Evolutionary conservation across 2,888 invertebrate species (phyloP).

Genomic region (Marasmarcha lunaedactyla): DNA sequence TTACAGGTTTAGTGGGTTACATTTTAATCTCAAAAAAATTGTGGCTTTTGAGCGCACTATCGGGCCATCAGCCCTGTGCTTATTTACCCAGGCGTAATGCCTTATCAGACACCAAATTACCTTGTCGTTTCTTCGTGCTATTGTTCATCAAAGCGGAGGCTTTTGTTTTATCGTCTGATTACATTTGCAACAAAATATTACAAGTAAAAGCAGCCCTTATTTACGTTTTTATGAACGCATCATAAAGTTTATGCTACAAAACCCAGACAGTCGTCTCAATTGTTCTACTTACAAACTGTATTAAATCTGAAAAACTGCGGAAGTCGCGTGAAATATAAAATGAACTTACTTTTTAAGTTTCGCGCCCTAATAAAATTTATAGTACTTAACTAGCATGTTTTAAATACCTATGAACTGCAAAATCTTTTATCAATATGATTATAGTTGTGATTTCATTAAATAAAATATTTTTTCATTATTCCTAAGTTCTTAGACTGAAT

Average conservation of each 20-base stretch:
- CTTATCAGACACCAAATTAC: slow-evolving; percentile 53
- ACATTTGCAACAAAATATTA: slow-evolving; percentile 7
- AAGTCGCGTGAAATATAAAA: too few relatives aligned
- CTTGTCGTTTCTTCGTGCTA: slow-evolving; percentile 42
- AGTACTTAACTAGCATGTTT: too few relatives aligned
- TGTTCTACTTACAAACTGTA: too few relatives aligned
- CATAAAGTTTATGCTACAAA: background rate
- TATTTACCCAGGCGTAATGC: slow-evolving; percentile 29
- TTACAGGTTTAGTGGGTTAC: background rate
- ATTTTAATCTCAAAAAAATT: background rate
- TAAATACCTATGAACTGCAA: too few relatives aligned
- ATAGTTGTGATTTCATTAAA: too few relatives aligned
- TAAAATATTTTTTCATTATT: too few relatives aligned
- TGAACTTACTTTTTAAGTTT: too few relatives aligned
- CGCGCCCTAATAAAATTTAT: too few relatives aligned
- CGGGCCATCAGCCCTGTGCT: background rate
- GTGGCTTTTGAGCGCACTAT: background rate
- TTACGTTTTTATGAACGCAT: slow-evolving; percentile 10
- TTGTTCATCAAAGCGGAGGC: slow-evolving; percentile 28
- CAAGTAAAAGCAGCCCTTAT: slow-evolving; percentile 8
- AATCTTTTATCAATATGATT: too few relatives aligned
- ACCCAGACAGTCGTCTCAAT: too few relatives aligned
- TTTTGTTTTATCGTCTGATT: slow-evolving; percentile 29
- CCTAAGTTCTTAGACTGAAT: too few relatives aligned
- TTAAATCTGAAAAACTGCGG: too few relatives aligned